Evolutionary conservation across 2,888 invertebrate species (phyloP).

Genomic region (Pseudolycoriella hygida): DNA sequence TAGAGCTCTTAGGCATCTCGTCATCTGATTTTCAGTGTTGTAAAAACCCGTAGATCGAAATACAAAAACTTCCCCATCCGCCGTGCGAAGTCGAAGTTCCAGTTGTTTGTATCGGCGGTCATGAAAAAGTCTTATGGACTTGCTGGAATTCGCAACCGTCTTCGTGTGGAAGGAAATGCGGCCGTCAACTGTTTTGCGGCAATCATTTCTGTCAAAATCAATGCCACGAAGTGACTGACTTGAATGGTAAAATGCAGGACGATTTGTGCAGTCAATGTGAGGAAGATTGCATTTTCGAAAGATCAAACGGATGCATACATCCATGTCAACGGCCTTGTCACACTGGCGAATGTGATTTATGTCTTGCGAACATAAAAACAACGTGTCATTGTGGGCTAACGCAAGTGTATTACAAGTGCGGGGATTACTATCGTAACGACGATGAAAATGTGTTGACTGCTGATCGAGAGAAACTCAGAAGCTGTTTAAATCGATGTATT

Average conservation of each 20-base stretch:
- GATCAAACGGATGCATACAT: slow-evolving; percentile 60
- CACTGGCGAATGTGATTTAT: slow-evolving; percentile 55
- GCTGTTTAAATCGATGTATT: slow-evolving; percentile 74
- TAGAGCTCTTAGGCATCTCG: too few species aligned
- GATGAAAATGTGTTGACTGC: slow-evolving; percentile 28
- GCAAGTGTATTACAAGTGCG: slow-evolving; percentile 57
- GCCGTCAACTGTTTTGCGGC: slow-evolving; percentile 49
- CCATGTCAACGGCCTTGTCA: slow-evolving; percentile 54
- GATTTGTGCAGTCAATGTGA: slow-evolving; percentile 38
- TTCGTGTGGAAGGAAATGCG: slow-evolving; percentile 68
- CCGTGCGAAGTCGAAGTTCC: slow-evolving; percentile 51
- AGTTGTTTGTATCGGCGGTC: slow-evolving; percentile 53
- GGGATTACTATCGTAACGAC: slow-evolving; percentile 37
- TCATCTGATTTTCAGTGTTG: not conserved
- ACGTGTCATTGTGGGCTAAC: slow-evolving; percentile 71
- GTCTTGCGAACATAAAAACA: slow-evolving; percentile 46
- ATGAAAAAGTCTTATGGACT: slow-evolving; percentile 48
- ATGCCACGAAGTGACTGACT: slow-evolving; percentile 50
- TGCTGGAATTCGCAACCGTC: slow-evolving; percentile 50
- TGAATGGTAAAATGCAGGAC: slow-evolving; percentile 29
- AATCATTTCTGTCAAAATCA: slow-evolving; percentile 55
- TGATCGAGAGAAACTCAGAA: slow-evolving; percentile 17
- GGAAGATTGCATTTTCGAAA: slow-evolving; percentile 38
- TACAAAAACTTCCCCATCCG: slow-evolving; percentile 45
- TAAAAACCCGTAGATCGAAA: slow-evolving; percentile 23